Percentiles rank a stretch among this genome's conserved stretches.
These are phyloP conservation scores for Caenorhabditis sp. DNA, from an alignment of 2,888 invertebrate species.

Conservation along the genomic window DNA sequence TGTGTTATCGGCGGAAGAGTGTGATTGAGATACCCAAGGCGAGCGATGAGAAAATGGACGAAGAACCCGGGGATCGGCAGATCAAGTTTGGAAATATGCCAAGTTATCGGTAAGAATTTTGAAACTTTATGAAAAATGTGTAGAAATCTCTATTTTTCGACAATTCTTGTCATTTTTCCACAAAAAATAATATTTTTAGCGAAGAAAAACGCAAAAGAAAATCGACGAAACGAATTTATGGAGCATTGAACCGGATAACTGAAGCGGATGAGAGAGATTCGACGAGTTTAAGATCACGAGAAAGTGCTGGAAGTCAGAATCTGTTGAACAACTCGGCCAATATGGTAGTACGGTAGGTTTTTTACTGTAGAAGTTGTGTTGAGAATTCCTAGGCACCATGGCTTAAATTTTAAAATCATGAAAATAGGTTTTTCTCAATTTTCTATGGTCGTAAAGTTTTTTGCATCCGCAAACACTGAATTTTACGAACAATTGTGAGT, in stretches of 20 bases:
- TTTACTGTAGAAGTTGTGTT: too few relatives aligned
- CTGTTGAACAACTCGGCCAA: slow-evolving; percentile 22
- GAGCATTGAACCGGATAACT: slow-evolving; percentile 67
- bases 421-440: slow-evolving; percentile 1
- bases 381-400: too few relatives aligned
- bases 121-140: too few relatives aligned
- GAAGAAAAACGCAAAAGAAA: slow-evolving; percentile 67
- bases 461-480: too few relatives aligned
- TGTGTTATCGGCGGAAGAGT: slow-evolving; percentile 71
- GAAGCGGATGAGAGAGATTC: slow-evolving; percentile 64
- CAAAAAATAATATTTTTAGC: slow-evolving; percentile 21
- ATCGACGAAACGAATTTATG: slow-evolving; percentile 67
- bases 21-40: slow-evolving; percentile 52
- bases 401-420: too few relatives aligned
- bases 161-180: too few relatives aligned
- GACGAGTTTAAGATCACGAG: slow-evolving; percentile 45
- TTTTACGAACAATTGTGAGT: too few relatives aligned
- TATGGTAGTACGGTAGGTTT: slow-evolving; percentile 19
- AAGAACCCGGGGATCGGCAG: slow-evolving; percentile 42
- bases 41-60: slow-evolving; percentile 40
- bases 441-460: too few relatives aligned
- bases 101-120: slow-evolving; percentile 73
- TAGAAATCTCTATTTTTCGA: too few relatives aligned
- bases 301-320: slow-evolving; percentile 54
- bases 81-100: slow-evolving; percentile 74